Evolutionary conservation across 2,888 invertebrate genomes (phyloP).

Genomic region (Bedellia somnulentella): DNA sequence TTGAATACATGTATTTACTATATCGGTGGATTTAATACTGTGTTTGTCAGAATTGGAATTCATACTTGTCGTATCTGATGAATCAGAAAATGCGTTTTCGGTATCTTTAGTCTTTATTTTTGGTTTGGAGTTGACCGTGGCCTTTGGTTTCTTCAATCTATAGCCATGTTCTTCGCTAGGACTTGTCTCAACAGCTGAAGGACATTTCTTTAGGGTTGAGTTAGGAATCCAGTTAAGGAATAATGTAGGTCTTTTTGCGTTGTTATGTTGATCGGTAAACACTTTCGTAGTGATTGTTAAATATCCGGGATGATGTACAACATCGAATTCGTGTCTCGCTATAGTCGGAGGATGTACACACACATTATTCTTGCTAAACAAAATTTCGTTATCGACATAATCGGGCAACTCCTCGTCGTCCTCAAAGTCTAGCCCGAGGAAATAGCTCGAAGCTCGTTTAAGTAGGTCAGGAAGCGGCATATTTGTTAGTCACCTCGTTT

Average conservation of each 20-base stretch:
- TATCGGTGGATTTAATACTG: conserved; percentile 46
- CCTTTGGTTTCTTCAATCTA: conserved; percentile 27
- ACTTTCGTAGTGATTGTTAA: conserved; percentile 84
- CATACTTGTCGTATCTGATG: conserved; percentile 53
- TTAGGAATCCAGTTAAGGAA: conserved; percentile 96
- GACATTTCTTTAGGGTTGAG: conserved; percentile 82
- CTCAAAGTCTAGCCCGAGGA: conserved; percentile 69
- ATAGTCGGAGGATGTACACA: conserved; percentile 93
- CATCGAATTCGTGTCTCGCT: conserved; percentile 78
- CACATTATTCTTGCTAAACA: conserved; percentile 94
- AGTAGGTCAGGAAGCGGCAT: conserved; percentile 81
- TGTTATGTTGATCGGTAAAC: conserved; percentile 76
- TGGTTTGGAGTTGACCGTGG: conserved; percentile 18
- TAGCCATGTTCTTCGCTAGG: conserved; percentile 41
- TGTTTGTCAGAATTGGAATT: conserved; percentile 56
- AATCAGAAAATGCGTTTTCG: conserved; percentile 52
- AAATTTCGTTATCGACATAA: conserved; percentile 82
- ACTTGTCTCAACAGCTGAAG: conserved; percentile 69
- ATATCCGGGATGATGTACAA: conserved; percentile 90
- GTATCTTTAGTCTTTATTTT: conserved; percentile 25
- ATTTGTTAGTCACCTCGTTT: conserved; percentile 17
- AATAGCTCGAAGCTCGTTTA: conserved; percentile 77
- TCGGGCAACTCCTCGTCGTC: conserved; percentile 61
- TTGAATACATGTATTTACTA: conserved; percentile 13
- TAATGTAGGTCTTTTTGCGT: conserved; percentile 76